Evolutionary conservation across 2,113 vertebrate genomes (phyloP).

Genomic region (Dasyprocta punctata): DNA sequence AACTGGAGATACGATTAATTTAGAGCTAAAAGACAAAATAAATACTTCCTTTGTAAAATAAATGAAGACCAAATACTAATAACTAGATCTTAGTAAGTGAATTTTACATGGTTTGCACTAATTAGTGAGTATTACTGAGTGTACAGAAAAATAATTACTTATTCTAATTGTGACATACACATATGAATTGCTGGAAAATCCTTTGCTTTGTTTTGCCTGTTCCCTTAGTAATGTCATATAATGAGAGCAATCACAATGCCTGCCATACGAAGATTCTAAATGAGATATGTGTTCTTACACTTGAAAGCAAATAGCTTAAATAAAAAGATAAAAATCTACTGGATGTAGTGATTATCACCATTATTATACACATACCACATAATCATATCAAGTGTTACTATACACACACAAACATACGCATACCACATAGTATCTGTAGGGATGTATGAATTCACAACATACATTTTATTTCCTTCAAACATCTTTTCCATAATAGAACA

Average conservation of each 20-base stretch:
- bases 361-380: not conserved
- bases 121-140: not conserved
- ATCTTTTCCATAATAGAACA: constrained; percentile 2
- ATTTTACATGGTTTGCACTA: not conserved
- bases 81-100: not conserved
- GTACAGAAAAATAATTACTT: not conserved
- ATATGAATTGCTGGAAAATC: not conserved
- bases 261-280: not conserved
- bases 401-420: not conserved
- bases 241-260: not conserved
- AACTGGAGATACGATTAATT: constrained; percentile 24
- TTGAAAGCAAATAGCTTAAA: not conserved
- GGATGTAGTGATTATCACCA: not conserved
- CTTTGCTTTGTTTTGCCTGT: not conserved
- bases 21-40: not conserved
- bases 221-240: not conserved
- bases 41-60: not conserved
- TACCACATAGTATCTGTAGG: not conserved
- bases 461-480: constrained; percentile 4
- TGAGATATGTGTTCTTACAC: not conserved
- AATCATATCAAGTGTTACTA: not conserved
- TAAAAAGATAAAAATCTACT: not conserved
- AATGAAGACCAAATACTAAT: not conserved
- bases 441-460: not conserved
- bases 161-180: not conserved